These are phyloP conservation scores for Labeo catla DNA, from an alignment of 2,113 vertebrate species.

Conservation along the genomic window DNA sequence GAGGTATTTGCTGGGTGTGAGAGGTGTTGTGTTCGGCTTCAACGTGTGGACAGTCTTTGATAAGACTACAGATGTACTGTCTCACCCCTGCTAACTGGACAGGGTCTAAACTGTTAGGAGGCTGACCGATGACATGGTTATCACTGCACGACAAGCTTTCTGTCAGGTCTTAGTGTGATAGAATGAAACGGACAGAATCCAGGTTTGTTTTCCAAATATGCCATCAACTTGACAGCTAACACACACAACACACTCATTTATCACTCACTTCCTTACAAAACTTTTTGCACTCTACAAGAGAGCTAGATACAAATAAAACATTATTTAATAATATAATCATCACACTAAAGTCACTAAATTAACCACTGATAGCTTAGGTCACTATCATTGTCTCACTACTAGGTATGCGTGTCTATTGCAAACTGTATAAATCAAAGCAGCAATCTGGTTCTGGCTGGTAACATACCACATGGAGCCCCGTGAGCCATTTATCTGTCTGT, in stretches of 20 bases:
- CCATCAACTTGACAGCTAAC: conserved; percentile 43
- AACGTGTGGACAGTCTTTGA: conserved; percentile 62
- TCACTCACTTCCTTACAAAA: background rate
- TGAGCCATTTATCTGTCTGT: conserved; percentile 50
- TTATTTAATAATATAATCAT: background rate
- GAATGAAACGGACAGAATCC: conserved; percentile 50
- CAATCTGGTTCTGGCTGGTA: conserved; percentile 8
- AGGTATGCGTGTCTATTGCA: conserved; percentile 25
- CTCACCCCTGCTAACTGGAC: conserved; percentile 54
- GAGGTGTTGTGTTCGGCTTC: conserved; percentile 42
- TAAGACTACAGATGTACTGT: conserved; percentile 59
- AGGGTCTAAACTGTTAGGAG: conserved; percentile 31
- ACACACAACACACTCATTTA: conserved; percentile 22
- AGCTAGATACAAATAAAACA: background rate
- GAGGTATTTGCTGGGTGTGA: conserved; percentile 30
- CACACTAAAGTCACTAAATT: background rate
- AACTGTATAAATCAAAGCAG: conserved; percentile 45
- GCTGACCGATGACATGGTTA: conserved; percentile 65
- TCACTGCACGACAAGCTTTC: conserved; percentile 53
- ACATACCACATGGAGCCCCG: conserved; percentile 46
- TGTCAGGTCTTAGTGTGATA: conserved; percentile 42
- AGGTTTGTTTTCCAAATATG: conserved; percentile 57
- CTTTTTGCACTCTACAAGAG: background rate
- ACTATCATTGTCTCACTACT: background rate
- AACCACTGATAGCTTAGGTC: background rate